Base-by-base conservation (phyloP, 1,140 invertebrate species). In the Babylonia areolata region DNA sequence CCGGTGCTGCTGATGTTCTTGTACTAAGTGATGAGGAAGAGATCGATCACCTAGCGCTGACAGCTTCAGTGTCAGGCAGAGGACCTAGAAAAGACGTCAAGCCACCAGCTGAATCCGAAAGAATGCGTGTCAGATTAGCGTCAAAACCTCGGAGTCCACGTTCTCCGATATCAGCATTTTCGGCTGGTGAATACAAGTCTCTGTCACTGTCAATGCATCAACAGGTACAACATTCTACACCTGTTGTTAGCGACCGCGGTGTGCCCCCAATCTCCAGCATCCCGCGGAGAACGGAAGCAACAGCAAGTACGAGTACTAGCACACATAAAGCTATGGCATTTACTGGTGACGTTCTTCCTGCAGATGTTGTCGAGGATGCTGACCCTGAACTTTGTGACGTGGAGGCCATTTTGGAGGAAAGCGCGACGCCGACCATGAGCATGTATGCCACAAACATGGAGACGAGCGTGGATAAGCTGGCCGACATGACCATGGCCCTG, bases 361-460 rank as follows among this genome's bases (percentile, higher is more conserved):
- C 40, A 37, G 37, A 77, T 15, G 35, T 77, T 37, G 75, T 77
- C 37, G 75, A 77, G 20, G 75, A 39, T 23, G 35, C 35, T 9
- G 75, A 9, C 1, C 3, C 6, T 73, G 75, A 77, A 1, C 17
- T 82, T 54, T 31, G 54, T 46, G 23, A 54, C 0, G 81, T 82
- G 54, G 81, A 64, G 3, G 81, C 35, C 15, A 39, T 82, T 37
- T 17, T 82, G 5, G 81, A 69, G 54, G 81, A 82, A 12, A 82
- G 81, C 20, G 20, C 31, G 1, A 39, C 81, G 23, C 81, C 81
- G 1, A 82, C 81, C 11, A 35, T 82, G 2, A 58, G 1, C 81
- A 82, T 82, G 81, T 82, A 82, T 54, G 54, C 64, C 2, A n/a
- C n/a, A n/a, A n/a, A n/a, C 5, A 33, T 3, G 54, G 81, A 69